A percentile compares a stretch with the other conserved stretches of the same genome.
Evolutionary conservation across 2,888 invertebrate species (phyloP).

Genomic region (Himalopsyche japonica): DNA sequence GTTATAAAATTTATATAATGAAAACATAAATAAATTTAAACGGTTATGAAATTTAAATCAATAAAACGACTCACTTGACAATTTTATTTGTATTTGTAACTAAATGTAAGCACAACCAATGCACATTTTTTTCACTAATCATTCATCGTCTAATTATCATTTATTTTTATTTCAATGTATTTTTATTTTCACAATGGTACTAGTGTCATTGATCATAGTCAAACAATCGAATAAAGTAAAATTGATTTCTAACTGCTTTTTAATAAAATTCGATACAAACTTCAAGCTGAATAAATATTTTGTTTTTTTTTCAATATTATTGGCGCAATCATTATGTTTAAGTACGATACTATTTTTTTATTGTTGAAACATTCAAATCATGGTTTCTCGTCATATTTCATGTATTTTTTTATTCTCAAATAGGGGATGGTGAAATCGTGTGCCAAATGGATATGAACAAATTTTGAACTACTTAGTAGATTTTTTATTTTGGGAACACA

Average conservation of each 20-base stretch:
- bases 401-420: neutral
- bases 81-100: neutral
- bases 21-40: neutral
- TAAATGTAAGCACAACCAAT: neutral
- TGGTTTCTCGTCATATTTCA: neutral
- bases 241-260: neutral
- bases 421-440: neutral
- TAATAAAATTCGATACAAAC: neutral
- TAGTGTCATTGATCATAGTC: neutral
- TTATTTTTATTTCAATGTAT: neutral
- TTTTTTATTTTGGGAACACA: neutral
- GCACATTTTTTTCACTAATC: neutral
- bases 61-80: neutral
- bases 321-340: neutral
- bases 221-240: neutral
- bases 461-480: neutral
- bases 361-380: neutral
- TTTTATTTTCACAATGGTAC: neutral
- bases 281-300: neutral
- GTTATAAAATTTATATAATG: conserved; percentile 9
- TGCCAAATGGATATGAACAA: neutral
- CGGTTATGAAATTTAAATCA: neutral
- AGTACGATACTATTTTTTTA: neutral
- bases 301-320: neutral
- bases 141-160: neutral